Evolutionary conservation across 2,888 invertebrate genomes (phyloP), one percentile per base, ranked within the genome.

Genomic region (Autographa pulchrina): DNA sequence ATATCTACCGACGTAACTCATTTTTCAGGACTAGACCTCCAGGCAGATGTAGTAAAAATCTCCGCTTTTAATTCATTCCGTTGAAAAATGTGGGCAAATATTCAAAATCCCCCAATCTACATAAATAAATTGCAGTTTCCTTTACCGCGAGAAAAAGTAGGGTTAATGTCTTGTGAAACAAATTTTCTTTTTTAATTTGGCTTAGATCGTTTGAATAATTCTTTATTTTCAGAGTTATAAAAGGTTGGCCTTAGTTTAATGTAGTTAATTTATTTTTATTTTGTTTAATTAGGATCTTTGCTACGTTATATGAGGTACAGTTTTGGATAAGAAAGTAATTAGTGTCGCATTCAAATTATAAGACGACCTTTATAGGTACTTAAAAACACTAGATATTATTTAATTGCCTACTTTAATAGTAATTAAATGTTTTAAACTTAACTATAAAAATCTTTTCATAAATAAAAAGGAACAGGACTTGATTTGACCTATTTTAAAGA

Each of bases 121-220:
- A 85, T 88, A 89, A 90, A 90, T 89, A 90, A 76, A 91, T 90
- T 89, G 87, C 82, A 74, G 43, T 72, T 78, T 70, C 62, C 86
- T 83, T 80, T 74, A 75, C 81, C 81, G 83, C 81, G 74, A 72
- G 73, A 77, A 86, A 88, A 88, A 87, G 86, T 85, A 83, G 85
- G 84, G 86, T 85, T 89, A 91, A 90, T 89, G 89, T 83, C 83
- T 85, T 81, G 83, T 77, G 67, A 81, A 81, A 68, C 72, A 75
- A 81, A 81, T 82, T 81, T 85, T 77, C 81, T 81, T 75, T 83
- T 82, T 80, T 85, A 85, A 84, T 80, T 31, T 82, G 74, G 64
- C 74, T 67, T 76, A 72, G 76, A 68, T 82, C 73, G 72, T 80
- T 67, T 78, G 78, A 72, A 69, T 72, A 79, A 83, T 81, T 77